These are phyloP conservation scores for Aphelenchoides besseyi DNA, from an alignment of 1,140 invertebrate species.

Conservation along the genomic window DNA sequence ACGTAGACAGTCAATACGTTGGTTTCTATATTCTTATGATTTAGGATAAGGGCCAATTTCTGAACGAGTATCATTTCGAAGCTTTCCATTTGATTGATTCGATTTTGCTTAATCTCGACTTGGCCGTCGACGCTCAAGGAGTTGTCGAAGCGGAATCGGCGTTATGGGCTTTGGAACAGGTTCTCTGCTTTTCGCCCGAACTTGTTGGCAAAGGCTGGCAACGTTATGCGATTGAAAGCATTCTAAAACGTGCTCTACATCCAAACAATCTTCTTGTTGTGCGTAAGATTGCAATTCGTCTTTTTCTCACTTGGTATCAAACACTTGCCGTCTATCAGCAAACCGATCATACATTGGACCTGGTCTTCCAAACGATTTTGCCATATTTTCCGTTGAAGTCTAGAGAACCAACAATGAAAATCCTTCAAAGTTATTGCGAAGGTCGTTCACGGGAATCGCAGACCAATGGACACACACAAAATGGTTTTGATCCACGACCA, in stretches of 20 bases:
- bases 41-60: constrained; percentile 59
- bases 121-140: constrained; percentile 30
- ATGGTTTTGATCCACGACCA: constrained; percentile 35
- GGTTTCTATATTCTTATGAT: constrained; percentile 14
- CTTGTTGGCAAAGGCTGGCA: constrained; percentile 61
- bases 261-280: constrained; percentile 56
- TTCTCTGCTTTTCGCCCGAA: constrained; percentile 56
- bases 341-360: constrained; percentile 40
- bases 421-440: constrained; percentile 52
- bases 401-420: constrained; percentile 34
- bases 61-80: constrained; percentile 59
- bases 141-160: constrained; percentile 56
- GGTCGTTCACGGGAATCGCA: background rate
- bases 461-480: constrained; percentile 13
- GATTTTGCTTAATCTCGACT: constrained; percentile 46
- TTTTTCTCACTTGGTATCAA: constrained; percentile 62
- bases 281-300: constrained; percentile 57
- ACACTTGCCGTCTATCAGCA: constrained; percentile 45
- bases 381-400: constrained; percentile 54
- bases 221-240: constrained; percentile 56
- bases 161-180: constrained; percentile 58
- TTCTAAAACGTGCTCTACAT: constrained; percentile 54
- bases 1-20: background rate
- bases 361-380: constrained; percentile 57
- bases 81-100: constrained; percentile 59